These are phyloP conservation scores for Oceanites oceanicus DNA, from an alignment of 2,113 vertebrate species.

Conservation along the genomic window DNA sequence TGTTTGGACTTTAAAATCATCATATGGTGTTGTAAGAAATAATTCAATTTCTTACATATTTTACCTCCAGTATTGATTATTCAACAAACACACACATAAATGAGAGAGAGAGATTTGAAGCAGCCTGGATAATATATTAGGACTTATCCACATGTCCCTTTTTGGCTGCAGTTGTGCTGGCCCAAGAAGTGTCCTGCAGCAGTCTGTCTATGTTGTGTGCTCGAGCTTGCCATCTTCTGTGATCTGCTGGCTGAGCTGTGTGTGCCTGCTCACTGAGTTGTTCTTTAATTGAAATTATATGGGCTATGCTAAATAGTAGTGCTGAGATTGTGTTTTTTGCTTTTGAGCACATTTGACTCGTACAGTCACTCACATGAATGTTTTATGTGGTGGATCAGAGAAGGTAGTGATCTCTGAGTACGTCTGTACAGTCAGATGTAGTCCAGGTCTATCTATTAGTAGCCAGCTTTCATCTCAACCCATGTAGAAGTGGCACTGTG, in stretches of 20 bases:
- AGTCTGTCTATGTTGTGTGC: neutral
- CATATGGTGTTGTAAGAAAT: neutral
- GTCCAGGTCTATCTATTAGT: neutral
- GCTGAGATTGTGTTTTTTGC: neutral
- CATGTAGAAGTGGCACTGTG: neutral
- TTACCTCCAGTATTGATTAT: neutral
- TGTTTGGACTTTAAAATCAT: neutral
- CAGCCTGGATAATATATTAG: neutral
- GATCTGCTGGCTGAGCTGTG: neutral
- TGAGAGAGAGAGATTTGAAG: neutral
- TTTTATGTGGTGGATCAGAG: neutral
- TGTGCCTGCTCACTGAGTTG: neutral
- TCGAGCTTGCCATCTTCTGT: neutral
- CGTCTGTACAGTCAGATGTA: neutral
- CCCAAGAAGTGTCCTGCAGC: neutral
- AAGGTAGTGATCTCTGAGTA: neutral
- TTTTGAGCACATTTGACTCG: rapidly evolving
- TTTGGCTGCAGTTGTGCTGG: neutral
- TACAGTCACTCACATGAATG: neutral
- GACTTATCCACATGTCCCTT: neutral
- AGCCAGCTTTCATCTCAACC: neutral
- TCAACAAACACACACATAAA: neutral
- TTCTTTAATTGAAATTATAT: neutral
- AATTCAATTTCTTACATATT: neutral
- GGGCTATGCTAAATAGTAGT: neutral